These are phyloP conservation scores for Sylvilagus bachmani DNA, from an alignment of 2,113 vertebrate genomes.

Conservation along the genomic window DNA sequence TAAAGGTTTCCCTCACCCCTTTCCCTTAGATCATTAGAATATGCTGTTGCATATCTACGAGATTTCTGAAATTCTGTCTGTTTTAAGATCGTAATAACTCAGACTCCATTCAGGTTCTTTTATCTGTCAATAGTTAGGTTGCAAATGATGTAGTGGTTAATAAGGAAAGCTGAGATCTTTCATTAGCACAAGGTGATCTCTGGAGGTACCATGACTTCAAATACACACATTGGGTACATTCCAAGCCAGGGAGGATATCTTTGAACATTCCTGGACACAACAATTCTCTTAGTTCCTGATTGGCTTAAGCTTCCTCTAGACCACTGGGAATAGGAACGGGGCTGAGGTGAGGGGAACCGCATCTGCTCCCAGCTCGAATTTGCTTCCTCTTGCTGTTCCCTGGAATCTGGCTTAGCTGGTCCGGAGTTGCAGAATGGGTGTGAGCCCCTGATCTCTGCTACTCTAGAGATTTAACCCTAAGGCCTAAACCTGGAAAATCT, in stretches of 20 bases:
- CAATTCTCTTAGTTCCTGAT: neutral
- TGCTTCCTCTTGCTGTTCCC: neutral
- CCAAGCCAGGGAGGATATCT: neutral
- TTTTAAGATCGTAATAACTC: neutral
- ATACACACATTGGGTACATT: neutral
- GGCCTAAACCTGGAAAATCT: neutral
- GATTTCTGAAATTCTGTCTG: slow-evolving; percentile 49
- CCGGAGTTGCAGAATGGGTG: neutral
- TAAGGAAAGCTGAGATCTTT: slow-evolving; percentile 68
- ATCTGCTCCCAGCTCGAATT: neutral
- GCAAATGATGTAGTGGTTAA: slow-evolving; percentile 50
- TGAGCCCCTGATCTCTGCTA: neutral
- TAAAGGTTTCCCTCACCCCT: neutral
- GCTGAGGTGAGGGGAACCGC: fast-evolving
- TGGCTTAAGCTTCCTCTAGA: neutral
- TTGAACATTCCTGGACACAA: slow-evolving; percentile 63
- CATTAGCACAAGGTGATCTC: slow-evolving; percentile 44
- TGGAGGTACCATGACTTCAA: neutral
- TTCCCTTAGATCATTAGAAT: slow-evolving; percentile 31
- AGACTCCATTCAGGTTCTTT: slow-evolving; percentile 32
- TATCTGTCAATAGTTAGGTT: slow-evolving; percentile 61
- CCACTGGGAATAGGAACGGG: neutral
- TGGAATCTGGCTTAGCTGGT: neutral
- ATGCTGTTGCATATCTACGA: slow-evolving; percentile 1
- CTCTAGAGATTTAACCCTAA: neutral